A percentile compares a stretch with the other conserved stretches of the same genome.
Evolutionary conservation across 2,797 vertebrate genomes (phyloP).

Genomic region (Thaleichthys pacificus): DNA sequence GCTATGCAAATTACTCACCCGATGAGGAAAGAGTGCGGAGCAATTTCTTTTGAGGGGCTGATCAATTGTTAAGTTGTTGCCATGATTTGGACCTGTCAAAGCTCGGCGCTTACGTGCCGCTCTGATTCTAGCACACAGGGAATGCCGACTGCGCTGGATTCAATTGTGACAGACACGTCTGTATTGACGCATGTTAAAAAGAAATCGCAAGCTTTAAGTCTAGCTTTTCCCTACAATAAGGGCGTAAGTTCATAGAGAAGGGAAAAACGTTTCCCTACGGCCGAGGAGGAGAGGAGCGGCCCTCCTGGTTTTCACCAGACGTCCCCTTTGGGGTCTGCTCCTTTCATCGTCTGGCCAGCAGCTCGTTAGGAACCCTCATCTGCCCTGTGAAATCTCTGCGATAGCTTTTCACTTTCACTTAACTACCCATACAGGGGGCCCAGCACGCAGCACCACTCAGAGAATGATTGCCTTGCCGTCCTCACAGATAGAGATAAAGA

Average conservation of each 20-base stretch:
- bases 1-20: conserved; percentile 30
- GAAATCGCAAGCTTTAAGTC: background rate
- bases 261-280: background rate
- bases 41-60: conserved; percentile 12
- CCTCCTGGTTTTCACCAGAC: background rate
- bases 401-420: conserved; percentile 54
- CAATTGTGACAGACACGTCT: background rate
- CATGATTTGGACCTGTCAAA: conserved; percentile 15
- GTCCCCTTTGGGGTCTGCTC: background rate
- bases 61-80: conserved; percentile 7
- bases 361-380: conserved; percentile 38
- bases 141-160: too few species aligned
- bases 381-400: conserved; percentile 38
- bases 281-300: background rate
- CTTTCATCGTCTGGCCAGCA: background rate
- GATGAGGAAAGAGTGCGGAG: conserved; percentile 13
- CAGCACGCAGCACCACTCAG: conserved; percentile 42
- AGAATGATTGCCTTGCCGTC: conserved; percentile 39
- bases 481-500: conserved; percentile 19
- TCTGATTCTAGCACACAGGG: background rate
- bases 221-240: background rate
- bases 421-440: conserved; percentile 30
- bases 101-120: conserved; percentile 15
- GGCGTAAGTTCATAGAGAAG: background rate
- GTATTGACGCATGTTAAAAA: conserved; percentile 4